A percentile compares a stretch with the other conserved stretches of the same genome.
These are phyloP conservation scores for Nothura maculosa DNA, from an alignment of 2,797 vertebrate species.

Conservation along the genomic window DNA sequence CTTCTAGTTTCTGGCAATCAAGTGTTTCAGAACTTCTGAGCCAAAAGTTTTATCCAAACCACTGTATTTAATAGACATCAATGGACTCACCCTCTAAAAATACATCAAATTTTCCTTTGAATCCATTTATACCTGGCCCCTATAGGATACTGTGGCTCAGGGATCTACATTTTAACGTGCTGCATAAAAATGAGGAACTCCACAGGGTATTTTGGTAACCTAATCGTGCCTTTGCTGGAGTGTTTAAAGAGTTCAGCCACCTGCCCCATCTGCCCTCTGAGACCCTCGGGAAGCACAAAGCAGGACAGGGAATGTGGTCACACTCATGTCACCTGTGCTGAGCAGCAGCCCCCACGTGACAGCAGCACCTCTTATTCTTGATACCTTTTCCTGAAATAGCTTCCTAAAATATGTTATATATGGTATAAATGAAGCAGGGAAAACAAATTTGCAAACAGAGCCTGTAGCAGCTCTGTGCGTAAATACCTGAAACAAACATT, in stretches of 20 bases:
- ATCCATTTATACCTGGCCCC: background rate
- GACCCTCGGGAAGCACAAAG: background rate
- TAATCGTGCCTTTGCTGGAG: background rate
- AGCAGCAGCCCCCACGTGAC: accelerated
- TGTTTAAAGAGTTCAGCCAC: background rate
- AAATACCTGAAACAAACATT: conserved; percentile 5
- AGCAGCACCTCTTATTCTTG: background rate
- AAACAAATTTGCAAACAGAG: background rate
- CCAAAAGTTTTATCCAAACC: background rate
- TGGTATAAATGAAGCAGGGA: background rate
- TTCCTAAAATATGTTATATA: background rate
- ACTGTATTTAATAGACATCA: background rate
- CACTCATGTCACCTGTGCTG: background rate
- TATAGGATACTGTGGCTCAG: background rate
- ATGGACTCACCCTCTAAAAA: background rate
- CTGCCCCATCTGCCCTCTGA: accelerated
- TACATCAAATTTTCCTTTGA: background rate
- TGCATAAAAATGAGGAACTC: background rate
- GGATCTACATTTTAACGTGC: background rate
- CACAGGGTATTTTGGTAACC: background rate
- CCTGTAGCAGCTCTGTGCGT: background rate
- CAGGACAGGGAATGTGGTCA: background rate
- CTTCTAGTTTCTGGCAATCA: background rate
- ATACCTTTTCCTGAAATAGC: background rate
- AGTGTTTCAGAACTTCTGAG: background rate